A percentile compares a stretch with the other conserved stretches of the same genome.
Evolutionary conservation across 2,113 vertebrate species (phyloP).

Genomic region (Ictalurus punctatus): DNA sequence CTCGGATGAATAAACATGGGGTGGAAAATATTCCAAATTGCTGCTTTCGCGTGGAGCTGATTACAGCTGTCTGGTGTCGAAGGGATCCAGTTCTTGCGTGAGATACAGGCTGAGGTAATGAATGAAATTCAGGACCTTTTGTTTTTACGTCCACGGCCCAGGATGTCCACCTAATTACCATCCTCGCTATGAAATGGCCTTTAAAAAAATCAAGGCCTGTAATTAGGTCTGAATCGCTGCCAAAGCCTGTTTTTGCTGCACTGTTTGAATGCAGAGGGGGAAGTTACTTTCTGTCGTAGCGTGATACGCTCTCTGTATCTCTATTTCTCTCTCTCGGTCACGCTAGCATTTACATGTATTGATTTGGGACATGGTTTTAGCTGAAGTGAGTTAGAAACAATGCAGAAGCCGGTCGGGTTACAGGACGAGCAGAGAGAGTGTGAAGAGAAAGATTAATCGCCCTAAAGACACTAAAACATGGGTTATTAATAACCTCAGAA

Average conservation of each 20-base stretch:
- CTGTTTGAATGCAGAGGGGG: constrained; percentile 64
- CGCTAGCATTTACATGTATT: not conserved
- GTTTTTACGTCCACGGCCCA: constrained; percentile 42
- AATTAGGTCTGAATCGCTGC: constrained; percentile 70
- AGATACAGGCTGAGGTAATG: constrained; percentile 37
- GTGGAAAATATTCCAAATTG: constrained; percentile 44
- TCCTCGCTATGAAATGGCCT: constrained; percentile 62
- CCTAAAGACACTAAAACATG: not conserved
- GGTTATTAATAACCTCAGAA: constrained; percentile 1
- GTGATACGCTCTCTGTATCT: constrained; percentile 26
- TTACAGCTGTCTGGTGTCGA: constrained; percentile 42
- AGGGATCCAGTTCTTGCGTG: constrained; percentile 18
- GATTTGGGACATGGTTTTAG: not conserved
- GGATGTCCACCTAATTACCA: constrained; percentile 72
- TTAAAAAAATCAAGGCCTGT: constrained; percentile 66
- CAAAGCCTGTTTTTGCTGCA: constrained; percentile 60
- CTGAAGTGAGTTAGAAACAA: not conserved
- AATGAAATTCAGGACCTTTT: constrained; percentile 61
- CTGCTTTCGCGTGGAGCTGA: constrained; percentile 25
- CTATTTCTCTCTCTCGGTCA: constrained; percentile 36
- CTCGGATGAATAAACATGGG: constrained; percentile 10
- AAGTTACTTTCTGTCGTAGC: constrained; percentile 61
- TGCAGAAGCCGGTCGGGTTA: too few species aligned
- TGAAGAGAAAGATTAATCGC: not conserved
- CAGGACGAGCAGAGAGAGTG: not conserved